Conservation (phyloP, 1,140 invertebrate species). For the Trichomalopsis sarcophagae region DNA sequence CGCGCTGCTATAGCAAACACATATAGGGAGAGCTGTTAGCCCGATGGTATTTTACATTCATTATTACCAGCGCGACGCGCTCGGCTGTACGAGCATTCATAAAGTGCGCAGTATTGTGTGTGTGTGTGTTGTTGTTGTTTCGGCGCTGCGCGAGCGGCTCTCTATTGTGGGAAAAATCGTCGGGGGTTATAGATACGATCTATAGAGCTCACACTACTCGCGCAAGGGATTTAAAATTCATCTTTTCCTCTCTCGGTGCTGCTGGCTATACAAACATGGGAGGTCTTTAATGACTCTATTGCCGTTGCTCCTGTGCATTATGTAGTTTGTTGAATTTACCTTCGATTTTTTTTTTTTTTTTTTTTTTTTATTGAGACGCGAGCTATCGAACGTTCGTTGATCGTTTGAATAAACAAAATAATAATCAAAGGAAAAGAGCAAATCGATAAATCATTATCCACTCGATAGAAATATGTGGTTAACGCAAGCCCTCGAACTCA, state of each 20-base stretch:
- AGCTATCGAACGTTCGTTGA: no score
- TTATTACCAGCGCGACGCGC: neutral
- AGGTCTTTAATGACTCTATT: neutral
- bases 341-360: neutral
- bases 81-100: neutral
- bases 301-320: neutral
- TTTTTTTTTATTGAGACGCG: neutral
- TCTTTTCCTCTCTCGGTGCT: neutral
- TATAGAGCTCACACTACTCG: neutral
- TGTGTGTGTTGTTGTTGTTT: neutral
- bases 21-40: neutral
- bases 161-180: constrained; percentile 5
- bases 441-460: neutral
- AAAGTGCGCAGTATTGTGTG: neutral
- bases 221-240: neutral
- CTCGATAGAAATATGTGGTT: neutral
- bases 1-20: neutral
- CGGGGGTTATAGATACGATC: neutral
- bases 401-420: neutral
- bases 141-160: neutral
- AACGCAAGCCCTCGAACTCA: neutral
- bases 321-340: neutral
- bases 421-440: neutral
- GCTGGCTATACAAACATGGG: no score
- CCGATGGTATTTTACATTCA: neutral